Evolutionary conservation across 2,797 vertebrate genomes (phyloP).

Genomic region (Galagoides demidoff): DNA sequence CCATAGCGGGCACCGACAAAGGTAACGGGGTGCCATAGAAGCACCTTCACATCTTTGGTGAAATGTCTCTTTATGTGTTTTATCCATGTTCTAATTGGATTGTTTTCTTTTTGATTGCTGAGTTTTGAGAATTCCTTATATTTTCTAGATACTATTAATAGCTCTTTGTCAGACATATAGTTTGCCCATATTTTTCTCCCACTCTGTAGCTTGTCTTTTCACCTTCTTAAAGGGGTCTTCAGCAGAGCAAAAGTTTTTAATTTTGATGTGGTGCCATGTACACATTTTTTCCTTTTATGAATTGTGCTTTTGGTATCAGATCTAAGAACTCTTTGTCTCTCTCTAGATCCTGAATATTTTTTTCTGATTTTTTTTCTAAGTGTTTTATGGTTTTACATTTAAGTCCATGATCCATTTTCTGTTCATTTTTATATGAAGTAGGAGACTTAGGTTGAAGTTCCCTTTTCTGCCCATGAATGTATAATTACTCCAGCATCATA

Average conservation of each 20-base stretch:
- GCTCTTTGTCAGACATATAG: background rate
- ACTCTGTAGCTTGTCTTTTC: background rate
- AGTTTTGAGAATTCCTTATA: background rate
- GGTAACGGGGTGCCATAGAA: no score
- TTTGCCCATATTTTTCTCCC: background rate
- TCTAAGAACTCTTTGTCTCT: no score
- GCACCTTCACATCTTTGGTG: background rate
- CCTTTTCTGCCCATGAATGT: background rate
- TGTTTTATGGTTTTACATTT: background rate
- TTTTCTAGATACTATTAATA: background rate
- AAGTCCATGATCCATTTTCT: background rate
- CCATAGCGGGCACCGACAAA: no score
- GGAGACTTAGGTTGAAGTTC: background rate
- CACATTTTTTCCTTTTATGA: background rate
- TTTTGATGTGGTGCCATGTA: background rate
- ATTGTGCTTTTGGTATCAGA: background rate
- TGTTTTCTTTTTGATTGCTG: background rate
- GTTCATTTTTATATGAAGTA: background rate
- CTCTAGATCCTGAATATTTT: no score
- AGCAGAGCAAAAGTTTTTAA: background rate
- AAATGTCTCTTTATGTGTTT: background rate
- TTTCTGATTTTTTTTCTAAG: no score
- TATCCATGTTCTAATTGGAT: background rate
- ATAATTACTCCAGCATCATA: background rate
- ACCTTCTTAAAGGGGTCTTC: background rate